These are phyloP conservation scores for Apodemia zela DNA, from an alignment of 2,888 invertebrate genomes.

Conservation along the genomic window DNA sequence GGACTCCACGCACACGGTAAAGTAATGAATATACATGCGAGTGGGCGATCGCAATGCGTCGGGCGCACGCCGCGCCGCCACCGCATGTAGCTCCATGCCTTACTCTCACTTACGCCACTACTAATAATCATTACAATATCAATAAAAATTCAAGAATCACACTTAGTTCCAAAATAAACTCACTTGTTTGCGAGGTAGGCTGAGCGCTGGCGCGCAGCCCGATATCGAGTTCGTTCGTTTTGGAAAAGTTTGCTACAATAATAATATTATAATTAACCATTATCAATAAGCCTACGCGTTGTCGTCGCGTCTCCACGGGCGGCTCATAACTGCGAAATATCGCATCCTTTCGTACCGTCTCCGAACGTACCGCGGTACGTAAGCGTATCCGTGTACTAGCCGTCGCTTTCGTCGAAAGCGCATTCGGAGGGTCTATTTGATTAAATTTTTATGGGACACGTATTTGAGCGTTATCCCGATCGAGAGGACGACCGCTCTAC, in stretches of 20 bases:
- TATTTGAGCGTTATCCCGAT: conserved; percentile 47
- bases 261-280: conserved; percentile 78
- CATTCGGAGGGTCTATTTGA: conserved; percentile 33
- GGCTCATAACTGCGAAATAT: conserved; percentile 40
- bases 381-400: conserved; percentile 28
- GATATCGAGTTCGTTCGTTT: conserved; percentile 82
- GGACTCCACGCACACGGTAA: conserved; percentile 75
- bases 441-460: conserved; percentile 30
- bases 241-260: conserved; percentile 81
- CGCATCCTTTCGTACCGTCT: conserved; percentile 34
- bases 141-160: conserved; percentile 85
- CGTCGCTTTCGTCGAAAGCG: conserved; percentile 30
- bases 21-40: conserved; percentile 56
- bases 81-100: conserved; percentile 57
- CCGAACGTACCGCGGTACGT: conserved; percentile 23
- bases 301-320: conserved; percentile 71
- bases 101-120: conserved; percentile 76
- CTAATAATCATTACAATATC: conserved; percentile 80
- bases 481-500: conserved; percentile 77
- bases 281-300: conserved; percentile 79
- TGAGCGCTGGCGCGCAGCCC: conserved; percentile 79
- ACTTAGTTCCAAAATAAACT: conserved; percentile 88
- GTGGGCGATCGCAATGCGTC: conserved; percentile 35
- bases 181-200: conserved; percentile 88
- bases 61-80: conserved; percentile 37